Evolutionary conservation across 2,888 invertebrate genomes (phyloP).

Genomic region (Galerucella pusilla): DNA sequence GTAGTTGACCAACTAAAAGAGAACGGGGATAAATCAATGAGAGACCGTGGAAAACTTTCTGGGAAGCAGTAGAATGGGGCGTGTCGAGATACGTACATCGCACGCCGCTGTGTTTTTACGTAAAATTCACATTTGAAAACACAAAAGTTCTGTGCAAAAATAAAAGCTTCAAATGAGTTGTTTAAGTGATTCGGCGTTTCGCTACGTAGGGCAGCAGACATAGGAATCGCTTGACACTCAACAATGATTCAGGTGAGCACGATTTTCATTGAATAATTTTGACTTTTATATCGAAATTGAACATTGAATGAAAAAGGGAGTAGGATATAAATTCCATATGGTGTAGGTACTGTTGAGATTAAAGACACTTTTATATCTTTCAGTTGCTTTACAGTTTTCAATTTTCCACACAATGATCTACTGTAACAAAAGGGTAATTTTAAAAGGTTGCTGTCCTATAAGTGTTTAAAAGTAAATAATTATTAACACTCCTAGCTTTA

Average conservation of each 20-base stretch:
- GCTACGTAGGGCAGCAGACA: conserved; percentile 33
- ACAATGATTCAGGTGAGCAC: conserved; percentile 44
- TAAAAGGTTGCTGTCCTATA: neutral
- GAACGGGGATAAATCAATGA: conserved; percentile 54
- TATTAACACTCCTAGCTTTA: neutral
- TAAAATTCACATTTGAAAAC: conserved; percentile 37
- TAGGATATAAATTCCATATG: neutral
- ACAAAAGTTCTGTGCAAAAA: conserved; percentile 27
- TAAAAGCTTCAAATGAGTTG: conserved; percentile 24
- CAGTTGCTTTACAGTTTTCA: neutral
- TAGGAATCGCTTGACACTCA: conserved; percentile 30
- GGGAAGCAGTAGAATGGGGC: conserved; percentile 62
- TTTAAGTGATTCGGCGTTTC: conserved; percentile 23
- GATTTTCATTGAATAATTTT: neutral
- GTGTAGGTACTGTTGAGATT: neutral
- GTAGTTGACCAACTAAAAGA: conserved; percentile 56
- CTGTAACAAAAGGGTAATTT: neutral
- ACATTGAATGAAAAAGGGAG: neutral
- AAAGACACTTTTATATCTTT: neutral
- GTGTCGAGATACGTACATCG: conserved; percentile 57
- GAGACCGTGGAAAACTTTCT: conserved; percentile 47
- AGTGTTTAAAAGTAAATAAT: neutral
- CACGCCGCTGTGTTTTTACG: conserved; percentile 45
- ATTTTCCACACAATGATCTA: neutral
- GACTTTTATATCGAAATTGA: neutral